These are phyloP conservation scores for Daboia siamensis DNA, from an alignment of 2,113 vertebrate genomes.

Conservation along the genomic window DNA sequence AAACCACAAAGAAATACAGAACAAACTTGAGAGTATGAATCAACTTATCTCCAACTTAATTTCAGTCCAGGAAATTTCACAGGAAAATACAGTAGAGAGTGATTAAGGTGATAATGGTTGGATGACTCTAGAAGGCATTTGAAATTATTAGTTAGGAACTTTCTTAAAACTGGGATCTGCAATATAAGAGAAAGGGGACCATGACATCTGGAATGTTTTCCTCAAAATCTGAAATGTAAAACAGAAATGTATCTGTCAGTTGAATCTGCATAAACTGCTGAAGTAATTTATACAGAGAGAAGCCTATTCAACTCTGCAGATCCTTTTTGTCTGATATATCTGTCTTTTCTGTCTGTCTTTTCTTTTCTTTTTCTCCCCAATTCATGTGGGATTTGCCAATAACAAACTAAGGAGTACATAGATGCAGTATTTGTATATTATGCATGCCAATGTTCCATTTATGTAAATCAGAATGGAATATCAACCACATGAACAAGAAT, in stretches of 20 bases:
- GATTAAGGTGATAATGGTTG: neutral
- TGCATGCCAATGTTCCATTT: neutral
- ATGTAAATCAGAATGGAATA: neutral
- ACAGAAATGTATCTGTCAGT: constrained; percentile 37
- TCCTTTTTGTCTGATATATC: constrained; percentile 11
- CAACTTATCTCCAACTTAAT: no score
- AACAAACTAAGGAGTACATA: neutral
- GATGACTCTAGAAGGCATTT: neutral
- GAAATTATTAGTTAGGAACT: constrained; percentile 33
- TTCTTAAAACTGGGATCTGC: constrained; percentile 35
- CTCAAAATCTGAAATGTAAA: constrained; percentile 37
- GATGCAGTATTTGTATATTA: neutral
- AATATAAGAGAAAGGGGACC: neutral
- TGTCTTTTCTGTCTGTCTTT: neutral
- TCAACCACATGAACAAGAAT: neutral
- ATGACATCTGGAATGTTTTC: constrained; percentile 16
- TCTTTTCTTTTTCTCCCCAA: constrained; percentile 6
- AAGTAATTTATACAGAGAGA: constrained; percentile 25
- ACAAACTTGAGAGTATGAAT: no score
- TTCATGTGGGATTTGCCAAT: neutral
- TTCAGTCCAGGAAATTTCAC: no score
- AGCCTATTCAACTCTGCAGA: neutral
- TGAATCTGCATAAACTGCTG: constrained; percentile 37
- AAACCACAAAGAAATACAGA: no score
- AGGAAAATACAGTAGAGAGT: no score